A percentile compares a stretch with the other conserved stretches of the same genome.
Conservation (phyloP, 2,113 vertebrate species). For the Machaerirhynchus nigripectus region DNA sequence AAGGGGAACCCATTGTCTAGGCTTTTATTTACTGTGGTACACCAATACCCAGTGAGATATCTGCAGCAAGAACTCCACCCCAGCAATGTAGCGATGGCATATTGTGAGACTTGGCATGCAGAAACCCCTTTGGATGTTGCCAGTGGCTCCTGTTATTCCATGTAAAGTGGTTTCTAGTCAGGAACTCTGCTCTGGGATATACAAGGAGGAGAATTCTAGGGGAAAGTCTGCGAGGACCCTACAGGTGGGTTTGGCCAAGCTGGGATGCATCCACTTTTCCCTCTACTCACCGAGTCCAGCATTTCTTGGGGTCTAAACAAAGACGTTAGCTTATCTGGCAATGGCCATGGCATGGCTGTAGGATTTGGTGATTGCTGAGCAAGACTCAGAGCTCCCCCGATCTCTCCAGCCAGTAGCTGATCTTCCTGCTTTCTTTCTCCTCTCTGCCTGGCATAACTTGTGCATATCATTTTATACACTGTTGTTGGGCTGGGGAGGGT, state of each 20-base stretch:
- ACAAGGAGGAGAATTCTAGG: neutral
- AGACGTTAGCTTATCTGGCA: neutral
- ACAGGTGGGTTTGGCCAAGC: neutral
- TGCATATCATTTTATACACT: neutral
- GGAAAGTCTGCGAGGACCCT: neutral
- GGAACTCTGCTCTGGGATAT: neutral
- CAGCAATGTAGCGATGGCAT: neutral
- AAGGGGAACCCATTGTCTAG: neutral
- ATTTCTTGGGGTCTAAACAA: neutral
- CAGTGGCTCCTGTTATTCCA: neutral
- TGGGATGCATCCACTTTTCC: neutral
- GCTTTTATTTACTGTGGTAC: conserved; percentile 19
- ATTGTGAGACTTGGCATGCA: neutral
- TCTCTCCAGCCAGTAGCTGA: neutral
- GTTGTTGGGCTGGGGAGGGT: neutral
- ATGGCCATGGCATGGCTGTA: neutral
- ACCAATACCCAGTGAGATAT: neutral
- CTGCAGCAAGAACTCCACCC: neutral
- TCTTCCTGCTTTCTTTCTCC: neutral
- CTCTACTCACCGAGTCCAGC: neutral
- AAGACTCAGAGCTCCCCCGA: neutral
- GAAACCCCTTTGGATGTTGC: neutral
- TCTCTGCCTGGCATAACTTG: neutral
- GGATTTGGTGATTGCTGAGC: neutral
- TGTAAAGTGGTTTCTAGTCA: neutral